Evolutionary conservation across 2,113 vertebrate species (phyloP), one percentile per base, ranked within the genome.

Genomic region (Cololabis saira): DNA sequence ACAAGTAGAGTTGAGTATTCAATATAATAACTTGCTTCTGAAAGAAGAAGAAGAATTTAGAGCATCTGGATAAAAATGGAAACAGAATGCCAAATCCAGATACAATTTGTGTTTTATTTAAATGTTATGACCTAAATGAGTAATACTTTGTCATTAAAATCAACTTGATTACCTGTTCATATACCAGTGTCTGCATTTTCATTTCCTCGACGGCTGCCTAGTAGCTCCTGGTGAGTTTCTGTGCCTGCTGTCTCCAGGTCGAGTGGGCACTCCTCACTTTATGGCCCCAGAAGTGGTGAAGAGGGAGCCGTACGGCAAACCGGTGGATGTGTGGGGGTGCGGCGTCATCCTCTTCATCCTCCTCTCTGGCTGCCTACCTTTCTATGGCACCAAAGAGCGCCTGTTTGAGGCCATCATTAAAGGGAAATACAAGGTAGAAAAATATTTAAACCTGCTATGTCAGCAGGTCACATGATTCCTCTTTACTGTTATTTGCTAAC

Each of bases 241-340:
- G 17, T 16, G 45, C 17, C 12, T 22, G 18, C 12, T 22, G 18
- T 47, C 44, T 71, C 50, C 85, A 99, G 98, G 97, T 67, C 95
- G 98, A 2, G 98, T 99, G 54, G 98, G 98, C 56, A 99, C 98
- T 16, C 98, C 98, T 75, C 98, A 99, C 90, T 99, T 99, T 91
- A 99, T 99, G 98, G 98, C 97, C 63, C 98, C 98, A 43, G 97
- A 99, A 89, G 98, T 99, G 65, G 98, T 99, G 72, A 99, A 99
- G 93, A 91, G 98, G 84, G 97, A 99, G 83, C 98, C 98, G 0
- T 99, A 99, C 11, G 98, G 98, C 62, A 98, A 98, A 78, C 98
- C 98, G 1, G 98, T 99, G 78, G 98, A 99, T 50, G 98, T 99
- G 75, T 99, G 98, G 98, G 98, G 98, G 65, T 99, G 98, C 33